Evolutionary conservation across 2,113 vertebrate genomes (phyloP), one percentile per base, ranked within the genome.

Genomic region (Struthio camelus): DNA sequence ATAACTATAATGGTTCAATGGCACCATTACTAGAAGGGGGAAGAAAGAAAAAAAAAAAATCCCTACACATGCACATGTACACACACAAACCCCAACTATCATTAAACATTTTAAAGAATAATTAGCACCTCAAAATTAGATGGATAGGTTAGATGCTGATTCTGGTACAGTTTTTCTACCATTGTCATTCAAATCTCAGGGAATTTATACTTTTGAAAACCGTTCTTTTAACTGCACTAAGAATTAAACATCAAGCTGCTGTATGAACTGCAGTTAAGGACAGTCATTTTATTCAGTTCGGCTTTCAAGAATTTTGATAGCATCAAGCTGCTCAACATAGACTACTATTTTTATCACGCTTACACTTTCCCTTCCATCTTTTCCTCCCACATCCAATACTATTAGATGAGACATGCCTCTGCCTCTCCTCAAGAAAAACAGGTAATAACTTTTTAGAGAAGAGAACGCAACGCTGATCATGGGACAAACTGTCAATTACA

Each of bases 251-350:
- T 24, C 53, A 78, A 59, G 32, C 18, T 88, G 32, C 42, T 91
- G 32, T 82, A 64, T 91, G 95, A 97, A 96, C 94, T 93, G 94
- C 93, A 94, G 86, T 94, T 76, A 79, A 67, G 22, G 69, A 84
- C 61, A 92, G 82, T 51, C 22, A 51, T 78, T 86, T 88, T 86
- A 80, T 5, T 92, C 59, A 59, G 36, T 56, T 84, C n/a, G 54
- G 24, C 34, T 81, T 86, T 58, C 46, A 85, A 75, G 86, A 91
- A 51, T 34, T 36, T 56, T 79, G n/a, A 62, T 8, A 71, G 48
- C 14, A 78, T 59, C 73, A 92, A 93, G 70, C 58, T 40, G 24
- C 48, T 85, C 13, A 13, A 71, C 28, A 75, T 14, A 75, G 15
- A 93, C 34, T 18, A 59, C 14, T 50, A 15, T 42, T 82, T 90